Percentiles rank a stretch among this genome's conserved stretches.
phyloP scores from a whole-genome alignment of 2,888 invertebrate species.

The Amiota mariae region DNA sequence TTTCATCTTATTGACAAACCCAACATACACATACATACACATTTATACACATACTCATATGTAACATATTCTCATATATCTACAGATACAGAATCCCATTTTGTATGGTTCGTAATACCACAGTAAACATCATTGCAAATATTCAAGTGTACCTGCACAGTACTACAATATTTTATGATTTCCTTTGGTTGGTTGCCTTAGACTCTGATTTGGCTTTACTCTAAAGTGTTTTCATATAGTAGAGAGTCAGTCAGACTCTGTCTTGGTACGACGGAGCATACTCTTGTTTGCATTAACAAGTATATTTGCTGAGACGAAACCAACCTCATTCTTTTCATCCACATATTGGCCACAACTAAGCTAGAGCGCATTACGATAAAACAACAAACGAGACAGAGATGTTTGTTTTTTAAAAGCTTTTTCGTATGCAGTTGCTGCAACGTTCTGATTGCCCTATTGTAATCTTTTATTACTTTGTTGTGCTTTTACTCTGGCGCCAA shows the following conservation, averaged over 20 bases:
- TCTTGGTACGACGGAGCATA: constrained; percentile 30
- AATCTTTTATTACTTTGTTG: constrained; percentile 25
- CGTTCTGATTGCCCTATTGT: background rate
- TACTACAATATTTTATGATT: constrained; percentile 21
- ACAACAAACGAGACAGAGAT: background rate
- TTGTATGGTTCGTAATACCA: constrained; percentile 3
- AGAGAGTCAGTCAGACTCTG: too few species aligned
- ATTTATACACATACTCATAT: too few species aligned
- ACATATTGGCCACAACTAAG: constrained; percentile 32
- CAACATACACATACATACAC: too few species aligned
- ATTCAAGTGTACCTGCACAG: constrained; percentile 21
- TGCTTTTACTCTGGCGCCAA: constrained; percentile 6
- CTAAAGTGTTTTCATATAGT: background rate
- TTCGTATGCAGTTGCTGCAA: too few species aligned
- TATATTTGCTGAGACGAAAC: constrained; percentile 32
- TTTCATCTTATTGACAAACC: background rate
- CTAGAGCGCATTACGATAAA: constrained; percentile 29
- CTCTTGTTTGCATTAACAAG: constrained; percentile 36
- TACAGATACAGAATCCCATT: too few species aligned
- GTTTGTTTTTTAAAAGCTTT: too few species aligned
- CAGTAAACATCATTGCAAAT: background rate
- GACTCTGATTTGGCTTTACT: background rate
- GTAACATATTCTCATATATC: constrained; percentile 51
- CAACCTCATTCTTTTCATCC: constrained; percentile 44
- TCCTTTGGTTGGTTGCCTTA: background rate